Percentiles rank a stretch among this genome's conserved stretches.
Conservation (phyloP, 2,797 vertebrate species). For the Heteromormyrus szaboi region DNA sequence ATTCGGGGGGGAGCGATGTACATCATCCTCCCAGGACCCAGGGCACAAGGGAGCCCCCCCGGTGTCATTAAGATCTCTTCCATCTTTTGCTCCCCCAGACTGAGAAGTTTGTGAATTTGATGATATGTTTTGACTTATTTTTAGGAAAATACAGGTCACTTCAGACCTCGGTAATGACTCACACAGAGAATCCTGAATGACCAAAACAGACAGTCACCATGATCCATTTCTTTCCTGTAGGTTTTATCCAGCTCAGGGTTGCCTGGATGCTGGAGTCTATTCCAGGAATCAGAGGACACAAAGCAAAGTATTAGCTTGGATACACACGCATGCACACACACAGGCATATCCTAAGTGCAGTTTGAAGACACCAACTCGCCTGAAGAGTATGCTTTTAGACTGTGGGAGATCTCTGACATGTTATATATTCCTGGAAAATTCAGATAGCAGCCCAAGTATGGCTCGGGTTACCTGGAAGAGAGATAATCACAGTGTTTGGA, state of each 20-base stretch:
- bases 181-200: not conserved
- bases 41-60: not conserved
- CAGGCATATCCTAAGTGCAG: not conserved
- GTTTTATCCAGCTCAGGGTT: not conserved
- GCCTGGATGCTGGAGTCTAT: not conserved
- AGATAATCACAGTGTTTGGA: not conserved
- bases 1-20: conserved; percentile 15
- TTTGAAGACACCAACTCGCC: not conserved
- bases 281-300: not conserved
- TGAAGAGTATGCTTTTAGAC: not conserved
- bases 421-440: not conserved
- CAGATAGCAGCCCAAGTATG: not conserved
- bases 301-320: not conserved
- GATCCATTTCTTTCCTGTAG: not conserved
- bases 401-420: not conserved
- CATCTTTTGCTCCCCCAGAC: not conserved
- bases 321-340: not conserved
- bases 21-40: conserved; percentile 23
- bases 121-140: not conserved
- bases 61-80: not conserved
- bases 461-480: not conserved
- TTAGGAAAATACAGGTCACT: not conserved
- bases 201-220: not conserved
- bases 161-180: not conserved
- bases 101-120: not conserved